A percentile compares a stretch with the other conserved stretches of the same genome.
Evolutionary conservation across 2,113 vertebrate species (phyloP).

Genomic region (Paramormyrops kingsleyae): DNA sequence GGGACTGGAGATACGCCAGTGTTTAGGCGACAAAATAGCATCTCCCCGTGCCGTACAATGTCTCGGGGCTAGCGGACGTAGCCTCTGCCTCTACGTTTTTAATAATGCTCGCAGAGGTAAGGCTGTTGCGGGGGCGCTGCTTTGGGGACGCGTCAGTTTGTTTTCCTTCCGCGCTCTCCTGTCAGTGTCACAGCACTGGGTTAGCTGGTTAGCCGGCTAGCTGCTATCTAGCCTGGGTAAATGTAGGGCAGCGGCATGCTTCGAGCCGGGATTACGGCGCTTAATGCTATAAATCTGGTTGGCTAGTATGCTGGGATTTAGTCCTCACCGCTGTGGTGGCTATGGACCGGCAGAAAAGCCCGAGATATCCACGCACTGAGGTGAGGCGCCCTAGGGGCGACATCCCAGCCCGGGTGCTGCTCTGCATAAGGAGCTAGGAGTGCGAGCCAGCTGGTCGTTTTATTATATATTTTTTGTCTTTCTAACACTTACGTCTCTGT

Average conservation of each 20-base stretch:
- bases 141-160: background rate
- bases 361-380: background rate
- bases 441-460: background rate
- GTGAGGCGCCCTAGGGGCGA: slow-evolving; percentile 7
- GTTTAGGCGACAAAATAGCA: slow-evolving; percentile 48
- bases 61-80: slow-evolving; percentile 56
- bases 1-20: slow-evolving; percentile 51
- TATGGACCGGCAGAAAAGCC: background rate
- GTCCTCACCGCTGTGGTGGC: slow-evolving; percentile 6
- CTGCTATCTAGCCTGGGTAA: slow-evolving; percentile 49
- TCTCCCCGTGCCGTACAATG: slow-evolving; percentile 44
- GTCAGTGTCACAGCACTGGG: slow-evolving; percentile 24
- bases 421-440: background rate
- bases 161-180: slow-evolving; percentile 36
- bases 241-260: slow-evolving; percentile 30
- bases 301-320: slow-evolving; percentile 37
- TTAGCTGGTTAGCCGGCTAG: slow-evolving; percentile 40
- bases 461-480: background rate
- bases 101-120: slow-evolving; percentile 71
- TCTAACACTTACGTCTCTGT: background rate
- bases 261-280: slow-evolving; percentile 45
- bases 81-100: slow-evolving; percentile 46
- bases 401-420: background rate
- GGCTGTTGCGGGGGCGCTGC: slow-evolving; percentile 22
- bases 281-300: slow-evolving; percentile 43